A percentile compares a stretch with the other conserved stretches of the same genome.
Evolutionary conservation across 30 jellyfish, hydroid and myxozoan species (phyloP).

Genomic region (Aurelia sp.): DNA sequence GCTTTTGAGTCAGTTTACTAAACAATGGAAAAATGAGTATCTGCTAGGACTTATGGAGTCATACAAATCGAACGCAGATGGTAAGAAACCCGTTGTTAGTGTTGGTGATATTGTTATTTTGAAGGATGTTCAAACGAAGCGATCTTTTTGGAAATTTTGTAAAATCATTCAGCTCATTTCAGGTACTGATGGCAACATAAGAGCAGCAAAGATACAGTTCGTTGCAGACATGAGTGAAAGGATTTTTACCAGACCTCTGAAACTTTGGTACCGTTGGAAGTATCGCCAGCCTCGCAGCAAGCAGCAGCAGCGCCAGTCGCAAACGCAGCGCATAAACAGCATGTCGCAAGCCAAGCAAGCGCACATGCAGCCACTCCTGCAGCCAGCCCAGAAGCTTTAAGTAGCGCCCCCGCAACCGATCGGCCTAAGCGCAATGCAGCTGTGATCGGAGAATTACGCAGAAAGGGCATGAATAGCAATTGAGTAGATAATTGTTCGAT

Average conservation of each 20-base stretch:
- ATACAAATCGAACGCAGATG: neutral
- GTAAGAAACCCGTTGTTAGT: slow-evolving; percentile 1
- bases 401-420: no score
- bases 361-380: no score
- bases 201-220: slow-evolving; percentile 51
- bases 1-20: slow-evolving; percentile 24
- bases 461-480: no score
- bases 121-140: slow-evolving; percentile 32
- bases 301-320: no score
- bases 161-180: slow-evolving; percentile 20
- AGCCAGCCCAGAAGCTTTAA: no score
- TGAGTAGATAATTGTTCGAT: no score
- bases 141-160: slow-evolving; percentile 45
- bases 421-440: no score
- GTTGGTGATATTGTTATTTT: slow-evolving; percentile 20
- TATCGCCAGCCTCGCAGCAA: neutral
- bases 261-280: slow-evolving; percentile 45
- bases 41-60: slow-evolving; percentile 23
- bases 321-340: no score
- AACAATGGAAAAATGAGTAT: slow-evolving; percentile 58
- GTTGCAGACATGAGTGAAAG: slow-evolving; percentile 20
- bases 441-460: no score
- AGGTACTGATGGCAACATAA: slow-evolving; percentile 48
- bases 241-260: neutral
- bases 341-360: no score